phyloP scores from a whole-genome alignment of 2,797 vertebrate genomes.

The Merluccius polli region DNA sequence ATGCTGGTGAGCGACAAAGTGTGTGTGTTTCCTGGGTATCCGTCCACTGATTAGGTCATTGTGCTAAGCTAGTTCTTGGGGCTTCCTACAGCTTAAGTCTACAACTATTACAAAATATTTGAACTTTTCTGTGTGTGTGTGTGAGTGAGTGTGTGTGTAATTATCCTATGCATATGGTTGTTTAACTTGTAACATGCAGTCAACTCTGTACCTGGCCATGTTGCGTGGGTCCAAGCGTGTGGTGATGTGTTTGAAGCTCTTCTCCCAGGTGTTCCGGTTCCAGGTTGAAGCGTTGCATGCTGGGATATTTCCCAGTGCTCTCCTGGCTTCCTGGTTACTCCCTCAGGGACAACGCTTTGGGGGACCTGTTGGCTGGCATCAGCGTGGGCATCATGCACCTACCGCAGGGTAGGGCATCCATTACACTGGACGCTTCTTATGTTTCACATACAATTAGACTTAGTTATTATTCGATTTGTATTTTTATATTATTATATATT shows the following conservation, averaged over 20 bases:
- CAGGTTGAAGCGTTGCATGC: conserved; percentile 65
- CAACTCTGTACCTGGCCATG: too few relatives aligned
- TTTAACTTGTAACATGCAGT: too few relatives aligned
- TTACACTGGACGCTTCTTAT: too few relatives aligned
- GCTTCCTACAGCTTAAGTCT: too few relatives aligned
- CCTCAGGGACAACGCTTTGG: conserved; percentile 79
- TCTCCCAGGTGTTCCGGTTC: conserved; percentile 62
- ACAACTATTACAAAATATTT: too few relatives aligned
- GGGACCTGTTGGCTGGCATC: conserved; percentile 86
- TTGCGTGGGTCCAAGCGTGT: too few relatives aligned
- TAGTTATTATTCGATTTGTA: too few relatives aligned
- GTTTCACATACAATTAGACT: too few relatives aligned
- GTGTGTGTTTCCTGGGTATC: background rate
- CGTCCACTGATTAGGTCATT: too few relatives aligned
- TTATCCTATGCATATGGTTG: background rate
- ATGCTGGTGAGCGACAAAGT: conserved; percentile 49
- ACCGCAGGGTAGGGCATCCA: conserved; percentile 79
- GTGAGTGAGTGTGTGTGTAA: conserved; percentile 5
- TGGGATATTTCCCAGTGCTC: conserved; percentile 75
- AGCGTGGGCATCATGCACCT: conserved; percentile 84
- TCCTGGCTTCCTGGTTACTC: conserved; percentile 87
- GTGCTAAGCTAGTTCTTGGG: too few relatives aligned
- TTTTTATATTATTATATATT: too few relatives aligned
- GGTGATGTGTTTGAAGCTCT: too few relatives aligned
- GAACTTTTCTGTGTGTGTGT: conserved; percentile 20